Base-by-base conservation (phyloP, 2,888 invertebrate species). In the Drosophila greeni region DNA sequence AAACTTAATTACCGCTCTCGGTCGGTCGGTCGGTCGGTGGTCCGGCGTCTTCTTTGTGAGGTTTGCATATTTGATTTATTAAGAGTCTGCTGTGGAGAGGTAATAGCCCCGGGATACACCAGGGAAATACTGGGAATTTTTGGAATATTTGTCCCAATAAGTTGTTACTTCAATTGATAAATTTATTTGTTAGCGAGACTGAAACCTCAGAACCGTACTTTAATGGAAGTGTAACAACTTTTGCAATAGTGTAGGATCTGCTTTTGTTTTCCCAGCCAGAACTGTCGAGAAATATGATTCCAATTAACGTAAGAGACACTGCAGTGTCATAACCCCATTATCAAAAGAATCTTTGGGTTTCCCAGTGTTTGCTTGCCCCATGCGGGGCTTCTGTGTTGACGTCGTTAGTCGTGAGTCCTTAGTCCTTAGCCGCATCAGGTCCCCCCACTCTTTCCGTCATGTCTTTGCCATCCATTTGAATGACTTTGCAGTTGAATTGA, bases 401-500 rank as follows among this genome's bases (percentile, higher is more conserved):
- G 34, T 51, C 40, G 51, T 51, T 24, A 49, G 62, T 29, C 11
- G 26, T 62, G 18, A 40, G 60, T 29, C 9, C 34, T 64, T 34
- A 62, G 60, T 16, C 11, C 20, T 16, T 23, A 49, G 29, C 29
- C 51, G 49, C 65, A 62, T 40, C 26, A 23, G 18, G 12, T 48
- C 14, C 26, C 14, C 18, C 12, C 1, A 18, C 16, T 18, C 2
- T 24, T 23, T n/a, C 23, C 8, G 7, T 26, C 60, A 31, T 18
- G 18, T 39, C 43, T 67, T 57, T 66, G 51, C 45, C 18, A 45
- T 52, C 34, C 36, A 34, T 68, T 59, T 83, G 70, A 67, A 70
- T 76, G 77, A 73, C 75, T 80, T 78, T 73, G 68, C 73, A 83
- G 57, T 70, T 72, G 76, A 64, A 74, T 82, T 74, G 48, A 70